Evolutionary conservation across 2,888 invertebrate genomes (phyloP).

Genomic region (Eulithis testata): DNA sequence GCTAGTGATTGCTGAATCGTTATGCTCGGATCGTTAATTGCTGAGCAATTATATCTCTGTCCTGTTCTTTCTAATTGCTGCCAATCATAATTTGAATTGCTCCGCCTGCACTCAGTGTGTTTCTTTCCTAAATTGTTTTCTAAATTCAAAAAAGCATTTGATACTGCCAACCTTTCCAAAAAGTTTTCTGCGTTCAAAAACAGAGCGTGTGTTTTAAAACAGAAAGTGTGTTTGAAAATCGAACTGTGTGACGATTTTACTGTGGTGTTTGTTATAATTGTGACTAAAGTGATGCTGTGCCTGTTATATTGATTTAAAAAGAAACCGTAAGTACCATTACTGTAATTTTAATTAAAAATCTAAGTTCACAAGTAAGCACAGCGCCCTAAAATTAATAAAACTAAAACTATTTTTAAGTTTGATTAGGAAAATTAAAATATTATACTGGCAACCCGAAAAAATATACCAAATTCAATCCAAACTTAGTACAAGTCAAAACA

Average conservation of each 20-base stretch:
- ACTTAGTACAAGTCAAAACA: neutral
- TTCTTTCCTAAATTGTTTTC: slow-evolving; percentile 46
- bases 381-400: neutral
- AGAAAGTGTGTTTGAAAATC: slow-evolving; percentile 39
- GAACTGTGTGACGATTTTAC: slow-evolving; percentile 62
- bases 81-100: slow-evolving; percentile 63
- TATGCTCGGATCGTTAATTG: slow-evolving; percentile 71
- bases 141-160: slow-evolving; percentile 42
- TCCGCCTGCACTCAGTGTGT: slow-evolving; percentile 47
- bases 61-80: slow-evolving; percentile 71
- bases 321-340: slow-evolving; percentile 68
- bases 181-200: slow-evolving; percentile 46
- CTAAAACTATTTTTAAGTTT: neutral
- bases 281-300: slow-evolving; percentile 77
- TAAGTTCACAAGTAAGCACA: neutral
- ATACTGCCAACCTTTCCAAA: slow-evolving; percentile 35
- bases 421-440: slow-evolving; percentile 1
- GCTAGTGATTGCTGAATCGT: slow-evolving; percentile 70
- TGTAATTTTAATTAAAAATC: neutral
- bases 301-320: slow-evolving; percentile 55
- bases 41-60: slow-evolving; percentile 70
- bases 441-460: slow-evolving; percentile 12
- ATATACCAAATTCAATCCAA: neutral
- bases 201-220: slow-evolving; percentile 42
- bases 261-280: slow-evolving; percentile 59